Evolutionary conservation across 2,888 invertebrate genomes (phyloP).

Genomic region (Steromphala cineraria): DNA sequence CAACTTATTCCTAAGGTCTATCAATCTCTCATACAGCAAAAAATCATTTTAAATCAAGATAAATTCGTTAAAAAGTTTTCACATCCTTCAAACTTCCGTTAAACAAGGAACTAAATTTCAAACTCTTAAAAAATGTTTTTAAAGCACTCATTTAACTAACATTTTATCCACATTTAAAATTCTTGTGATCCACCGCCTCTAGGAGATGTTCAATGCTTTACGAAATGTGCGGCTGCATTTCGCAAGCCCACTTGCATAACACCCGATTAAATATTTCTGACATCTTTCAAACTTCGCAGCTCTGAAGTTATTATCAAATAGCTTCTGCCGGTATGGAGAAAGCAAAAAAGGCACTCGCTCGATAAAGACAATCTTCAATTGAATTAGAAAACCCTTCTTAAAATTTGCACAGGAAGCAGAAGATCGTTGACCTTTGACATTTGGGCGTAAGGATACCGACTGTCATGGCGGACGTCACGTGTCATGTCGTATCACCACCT

Average conservation of each 20-base stretch:
- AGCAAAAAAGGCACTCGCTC: constrained; percentile 10
- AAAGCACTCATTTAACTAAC: too few species aligned
- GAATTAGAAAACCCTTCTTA: neutral
- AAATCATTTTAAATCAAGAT: too few species aligned
- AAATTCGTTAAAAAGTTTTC: too few species aligned
- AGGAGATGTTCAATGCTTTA: neutral
- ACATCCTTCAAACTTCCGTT: too few species aligned
- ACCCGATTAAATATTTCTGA: constrained; percentile 3
- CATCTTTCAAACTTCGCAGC: constrained; percentile 8
- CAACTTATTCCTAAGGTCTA: too few species aligned
- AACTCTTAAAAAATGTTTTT: too few species aligned
- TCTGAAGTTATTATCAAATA: constrained; percentile 6
- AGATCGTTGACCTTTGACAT: neutral
- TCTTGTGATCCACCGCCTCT: too few species aligned
- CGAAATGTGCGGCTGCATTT: neutral
- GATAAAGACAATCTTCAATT: constrained; percentile 20
- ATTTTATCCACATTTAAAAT: too few species aligned
- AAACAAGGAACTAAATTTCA: too few species aligned
- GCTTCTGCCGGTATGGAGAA: neutral
- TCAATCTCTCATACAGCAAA: too few species aligned
- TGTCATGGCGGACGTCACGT: constrained; percentile 1
- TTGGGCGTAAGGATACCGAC: neutral
- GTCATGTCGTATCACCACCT: neutral
- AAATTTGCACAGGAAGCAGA: constrained; percentile 11
- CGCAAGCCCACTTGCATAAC: neutral